Evolutionary conservation across 1,140 invertebrate genomes (phyloP), one percentile per base, ranked within the genome.

Genomic region (Sminthurinus signatus): DNA sequence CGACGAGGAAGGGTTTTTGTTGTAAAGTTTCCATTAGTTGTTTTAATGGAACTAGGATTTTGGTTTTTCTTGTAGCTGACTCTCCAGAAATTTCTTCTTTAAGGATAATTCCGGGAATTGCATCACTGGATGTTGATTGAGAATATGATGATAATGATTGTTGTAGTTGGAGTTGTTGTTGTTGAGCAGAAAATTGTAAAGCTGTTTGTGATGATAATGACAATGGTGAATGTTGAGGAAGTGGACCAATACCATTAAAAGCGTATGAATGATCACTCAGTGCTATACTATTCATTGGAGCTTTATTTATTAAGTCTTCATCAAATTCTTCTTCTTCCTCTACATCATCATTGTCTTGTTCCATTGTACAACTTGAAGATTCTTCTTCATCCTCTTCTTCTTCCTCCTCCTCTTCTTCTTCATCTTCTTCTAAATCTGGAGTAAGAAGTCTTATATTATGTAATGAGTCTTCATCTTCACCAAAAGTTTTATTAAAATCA

Each of bases 41-140:
- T 59, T 72, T 72, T n/a, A 72, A 57, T 15, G 70, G 70, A 43
- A 72, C 70, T 31, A 72, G 48, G 54, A 72, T 72, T 54, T 72
- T 72, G 2, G 70, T 72, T 52, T 72, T 72, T 57, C 63, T 72
- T 8, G 64, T 62, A 19, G 51, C 42, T 43, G 46, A 58, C 32
- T 62, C n/a, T 42, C 4, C 15, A 28, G 15, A 54, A 54, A 23
- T 54, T 54, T 10, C 19, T 3, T 57, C n/a, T 19, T 60, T 8
- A 36, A 15, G 28, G 32, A 36, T 15, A 8, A 36, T 36, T 15
- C 32, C 32, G 5, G 5, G 17, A 8, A 48, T 19, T 28, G 42
- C 56, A 2, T n/a, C 8, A 52, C 2, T 17, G 27, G 31, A 54
- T 28, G 23, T 28, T 28, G 51, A 54, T n/a, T 28, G 31, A 19